A percentile compares a stretch with the other conserved stretches of the same genome.
Conservation (phyloP, 2,113 vertebrate genomes). For the Lathamus discolor region DNA sequence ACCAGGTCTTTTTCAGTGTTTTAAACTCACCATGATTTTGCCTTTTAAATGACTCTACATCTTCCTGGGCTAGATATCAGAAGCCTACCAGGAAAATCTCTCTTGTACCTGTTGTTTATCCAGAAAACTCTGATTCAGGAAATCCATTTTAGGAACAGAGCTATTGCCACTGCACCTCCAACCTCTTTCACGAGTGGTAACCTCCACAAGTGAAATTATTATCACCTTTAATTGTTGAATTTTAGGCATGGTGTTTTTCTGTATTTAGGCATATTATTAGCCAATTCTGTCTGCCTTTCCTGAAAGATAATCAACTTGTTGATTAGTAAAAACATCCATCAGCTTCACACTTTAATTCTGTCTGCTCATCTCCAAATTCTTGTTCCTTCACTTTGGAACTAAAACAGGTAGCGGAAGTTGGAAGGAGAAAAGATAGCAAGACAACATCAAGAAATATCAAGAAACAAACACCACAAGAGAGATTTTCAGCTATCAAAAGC, state of each 20-base stretch:
- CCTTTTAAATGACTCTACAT: neutral
- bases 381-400: conserved; percentile 1
- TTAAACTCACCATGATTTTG: neutral
- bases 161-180: neutral
- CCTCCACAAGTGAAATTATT: neutral
- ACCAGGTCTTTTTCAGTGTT: neutral
- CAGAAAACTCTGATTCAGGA: neutral
- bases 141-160: neutral
- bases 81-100: neutral
- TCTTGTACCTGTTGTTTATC: neutral
- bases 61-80: neutral
- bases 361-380: neutral
- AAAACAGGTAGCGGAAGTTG: neutral
- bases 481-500: neutral
- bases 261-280: neutral
- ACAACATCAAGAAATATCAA: neutral
- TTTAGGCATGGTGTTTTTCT: neutral
- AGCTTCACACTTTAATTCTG: neutral
- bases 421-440: neutral
- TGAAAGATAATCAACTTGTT: neutral
- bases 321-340: neutral
- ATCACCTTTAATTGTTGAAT: neutral
- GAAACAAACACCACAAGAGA: neutral
- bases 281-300: neutral
- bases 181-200: neutral